Percentiles rank a stretch among this genome's conserved stretches.
phyloP scores from a whole-genome alignment of 1,140 invertebrate genomes.

The Pseudomyrmex flavicornis region DNA sequence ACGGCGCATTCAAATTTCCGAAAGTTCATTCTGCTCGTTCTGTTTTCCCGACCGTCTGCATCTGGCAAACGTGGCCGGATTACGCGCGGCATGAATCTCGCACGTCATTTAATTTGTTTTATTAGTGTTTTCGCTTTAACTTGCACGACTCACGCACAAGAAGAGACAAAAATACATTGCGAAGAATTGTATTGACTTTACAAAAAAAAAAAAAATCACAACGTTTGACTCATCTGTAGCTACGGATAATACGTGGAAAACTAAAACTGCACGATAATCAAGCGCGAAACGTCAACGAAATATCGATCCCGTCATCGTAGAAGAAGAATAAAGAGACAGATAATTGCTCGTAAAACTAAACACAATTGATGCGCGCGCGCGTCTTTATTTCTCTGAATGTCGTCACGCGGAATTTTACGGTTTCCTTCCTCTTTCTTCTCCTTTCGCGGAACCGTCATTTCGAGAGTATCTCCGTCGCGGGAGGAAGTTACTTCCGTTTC shows the following conservation, averaged over 20 bases:
- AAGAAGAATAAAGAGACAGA: neutral
- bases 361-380: neutral
- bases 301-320: neutral
- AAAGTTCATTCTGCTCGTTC: constrained; percentile 44
- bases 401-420: neutral
- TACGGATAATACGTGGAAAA: no score
- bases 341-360: constrained; percentile 1
- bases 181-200: no score
- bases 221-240: no score
- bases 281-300: neutral
- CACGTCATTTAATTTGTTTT: constrained; percentile 26
- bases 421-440: neutral
- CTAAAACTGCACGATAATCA: no score
- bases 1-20: constrained; percentile 37
- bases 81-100: neutral
- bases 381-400: constrained; percentile 1
- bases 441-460: neutral
- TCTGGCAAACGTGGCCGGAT: constrained; percentile 29
- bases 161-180: neutral
- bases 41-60: constrained; percentile 9
- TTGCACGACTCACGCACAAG: neutral
- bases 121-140: neutral
- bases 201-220: no score
- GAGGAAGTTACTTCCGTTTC: neutral
- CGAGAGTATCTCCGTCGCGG: neutral